Conservation (phyloP, 2,113 vertebrate species). For the Ursus arctos region DNA sequence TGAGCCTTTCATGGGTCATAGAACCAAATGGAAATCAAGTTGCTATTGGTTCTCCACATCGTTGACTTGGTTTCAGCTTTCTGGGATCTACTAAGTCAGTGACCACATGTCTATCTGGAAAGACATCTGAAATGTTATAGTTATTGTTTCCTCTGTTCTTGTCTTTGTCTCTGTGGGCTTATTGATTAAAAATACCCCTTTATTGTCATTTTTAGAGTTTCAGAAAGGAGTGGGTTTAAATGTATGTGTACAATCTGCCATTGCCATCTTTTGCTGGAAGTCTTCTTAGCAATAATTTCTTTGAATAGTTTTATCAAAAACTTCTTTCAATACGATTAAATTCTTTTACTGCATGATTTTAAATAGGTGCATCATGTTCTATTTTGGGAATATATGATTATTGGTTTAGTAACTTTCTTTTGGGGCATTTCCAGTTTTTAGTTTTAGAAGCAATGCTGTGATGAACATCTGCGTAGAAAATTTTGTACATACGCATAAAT, state of each 20-base stretch:
- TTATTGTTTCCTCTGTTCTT: neutral
- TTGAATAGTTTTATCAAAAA: neutral
- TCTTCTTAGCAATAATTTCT: neutral
- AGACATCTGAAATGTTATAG: neutral
- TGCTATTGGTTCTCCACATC: neutral
- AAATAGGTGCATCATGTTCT: neutral
- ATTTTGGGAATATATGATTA: neutral
- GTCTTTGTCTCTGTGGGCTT: neutral
- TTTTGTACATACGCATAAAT: neutral
- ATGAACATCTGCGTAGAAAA: conserved; percentile 21
- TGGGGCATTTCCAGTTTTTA: neutral
- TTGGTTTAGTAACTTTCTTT: conserved; percentile 43
- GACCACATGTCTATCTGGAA: neutral
- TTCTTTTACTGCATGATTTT: neutral
- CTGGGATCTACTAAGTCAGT: neutral
- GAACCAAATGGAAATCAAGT: neutral
- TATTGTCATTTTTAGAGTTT: conserved; percentile 15
- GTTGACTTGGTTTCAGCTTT: neutral
- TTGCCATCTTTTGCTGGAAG: neutral
- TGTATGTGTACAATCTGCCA: neutral
- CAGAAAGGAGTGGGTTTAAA: neutral
- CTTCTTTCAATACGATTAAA: neutral
- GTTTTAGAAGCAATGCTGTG: conserved; percentile 5
- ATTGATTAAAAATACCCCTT: neutral
- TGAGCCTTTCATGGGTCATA: neutral